Evolutionary conservation across 2,797 vertebrate genomes (phyloP).

Genomic region (Poecilia velifera): DNA sequence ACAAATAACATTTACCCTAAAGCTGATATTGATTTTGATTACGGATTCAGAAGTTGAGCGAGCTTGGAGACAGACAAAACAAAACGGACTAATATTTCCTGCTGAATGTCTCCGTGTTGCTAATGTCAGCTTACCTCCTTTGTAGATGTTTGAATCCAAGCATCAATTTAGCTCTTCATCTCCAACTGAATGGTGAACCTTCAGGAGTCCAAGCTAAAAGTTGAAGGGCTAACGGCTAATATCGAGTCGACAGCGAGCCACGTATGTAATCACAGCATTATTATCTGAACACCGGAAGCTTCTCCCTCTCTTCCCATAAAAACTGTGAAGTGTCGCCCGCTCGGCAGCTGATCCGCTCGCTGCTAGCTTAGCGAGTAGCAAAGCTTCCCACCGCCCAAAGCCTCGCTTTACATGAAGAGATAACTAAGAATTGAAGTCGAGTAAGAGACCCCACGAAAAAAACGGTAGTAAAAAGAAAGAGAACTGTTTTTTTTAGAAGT

Average conservation of each 20-base stretch:
- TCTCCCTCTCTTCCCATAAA: background rate
- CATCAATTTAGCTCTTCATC: slow-evolving; percentile 64
- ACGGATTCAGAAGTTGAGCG: too few relatives aligned
- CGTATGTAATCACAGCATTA: slow-evolving; percentile 15
- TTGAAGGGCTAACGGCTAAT: background rate
- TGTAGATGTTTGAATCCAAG: slow-evolving; percentile 65
- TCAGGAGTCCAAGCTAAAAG: slow-evolving; percentile 3
- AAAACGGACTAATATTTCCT: background rate
- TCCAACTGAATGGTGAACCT: slow-evolving; percentile 11
- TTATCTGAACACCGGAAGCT: slow-evolving; percentile 11
- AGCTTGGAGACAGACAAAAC: background rate
- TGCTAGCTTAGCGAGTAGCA: slow-evolving; percentile 58
- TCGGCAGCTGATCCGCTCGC: slow-evolving; percentile 36
- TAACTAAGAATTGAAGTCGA: background rate
- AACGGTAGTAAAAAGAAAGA: background rate
- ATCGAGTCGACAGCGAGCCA: slow-evolving; percentile 2
- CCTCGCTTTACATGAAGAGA: too few relatives aligned
- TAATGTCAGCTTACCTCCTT: slow-evolving; percentile 66
- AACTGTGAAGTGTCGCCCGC: slow-evolving; percentile 26
- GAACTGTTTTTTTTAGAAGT: background rate
- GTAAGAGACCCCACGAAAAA: too few relatives aligned
- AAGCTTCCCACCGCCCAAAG: slow-evolving; percentile 14
- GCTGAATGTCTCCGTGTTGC: slow-evolving; percentile 16
- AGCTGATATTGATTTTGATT: background rate
- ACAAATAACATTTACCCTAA: background rate